These are phyloP conservation scores for Corella eumyota DNA, from an alignment of 23 tunicate species.

Conservation along the genomic window DNA sequence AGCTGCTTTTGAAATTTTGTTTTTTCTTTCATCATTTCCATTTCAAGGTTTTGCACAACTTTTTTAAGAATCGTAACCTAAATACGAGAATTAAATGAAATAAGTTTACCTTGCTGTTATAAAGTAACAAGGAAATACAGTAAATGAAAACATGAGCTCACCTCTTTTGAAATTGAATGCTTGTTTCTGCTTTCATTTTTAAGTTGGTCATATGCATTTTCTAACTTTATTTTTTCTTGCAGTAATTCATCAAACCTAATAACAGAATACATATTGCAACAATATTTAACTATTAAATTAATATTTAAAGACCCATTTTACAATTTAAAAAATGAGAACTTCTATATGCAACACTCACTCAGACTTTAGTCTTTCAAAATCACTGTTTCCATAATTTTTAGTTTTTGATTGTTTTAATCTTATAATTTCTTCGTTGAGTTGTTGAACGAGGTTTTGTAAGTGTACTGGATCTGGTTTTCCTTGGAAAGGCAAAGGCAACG, in stretches of 20 bases:
- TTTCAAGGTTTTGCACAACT: constrained; percentile 82
- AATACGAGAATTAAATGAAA: neutral
- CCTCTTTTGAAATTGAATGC: too few species aligned
- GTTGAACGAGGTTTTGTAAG: constrained; percentile 72
- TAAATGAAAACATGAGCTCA: too few species aligned
- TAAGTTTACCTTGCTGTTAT: too few species aligned
- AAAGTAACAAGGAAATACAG: too few species aligned
- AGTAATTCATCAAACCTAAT: too few species aligned
- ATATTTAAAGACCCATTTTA: too few species aligned
- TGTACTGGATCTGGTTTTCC: constrained; percentile 90
- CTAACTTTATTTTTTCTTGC: too few species aligned
- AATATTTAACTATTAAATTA: too few species aligned
- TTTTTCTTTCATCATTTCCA: constrained; percentile 87
- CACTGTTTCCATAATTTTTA: constrained; percentile 10
- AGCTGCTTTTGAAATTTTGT: constrained; percentile 57
- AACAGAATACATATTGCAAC: too few species aligned
- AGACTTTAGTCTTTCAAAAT: constrained; percentile 42
- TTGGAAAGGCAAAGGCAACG: constrained; percentile 76
- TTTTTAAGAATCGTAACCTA: constrained; percentile 76
- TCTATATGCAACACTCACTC: constrained; percentile 49
- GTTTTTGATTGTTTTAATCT: constrained; percentile 35
- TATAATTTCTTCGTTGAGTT: constrained; percentile 65
- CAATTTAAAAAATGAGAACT: too few species aligned
- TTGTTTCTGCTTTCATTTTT: too few species aligned
- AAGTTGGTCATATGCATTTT: too few species aligned